phyloP scores from a whole-genome alignment of 1,140 invertebrate species.

The Drosophila jambulina region DNA sequence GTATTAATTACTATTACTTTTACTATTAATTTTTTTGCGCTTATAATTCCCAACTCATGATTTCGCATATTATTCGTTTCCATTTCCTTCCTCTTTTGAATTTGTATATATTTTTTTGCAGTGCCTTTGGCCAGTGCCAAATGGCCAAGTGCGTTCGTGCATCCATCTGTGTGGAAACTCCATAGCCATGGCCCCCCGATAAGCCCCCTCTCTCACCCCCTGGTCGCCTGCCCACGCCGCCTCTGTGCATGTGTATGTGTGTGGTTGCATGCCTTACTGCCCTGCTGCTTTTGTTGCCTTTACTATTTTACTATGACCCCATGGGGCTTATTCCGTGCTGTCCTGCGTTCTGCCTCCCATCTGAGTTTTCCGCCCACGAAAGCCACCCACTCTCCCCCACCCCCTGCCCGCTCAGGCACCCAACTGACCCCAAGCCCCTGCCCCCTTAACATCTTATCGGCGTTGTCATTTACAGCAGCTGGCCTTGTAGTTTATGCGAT shows the following conservation, averaged over 20 bases:
- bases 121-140: constrained; percentile 22
- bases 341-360: background rate
- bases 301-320: constrained; percentile 47
- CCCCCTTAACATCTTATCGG: constrained; percentile 51
- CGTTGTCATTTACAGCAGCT: constrained; percentile 68
- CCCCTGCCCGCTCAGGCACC: background rate
- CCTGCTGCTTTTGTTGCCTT: constrained; percentile 23
- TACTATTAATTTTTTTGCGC: background rate
- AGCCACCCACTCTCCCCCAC: background rate
- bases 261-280: constrained; percentile 59
- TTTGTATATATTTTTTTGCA: background rate
- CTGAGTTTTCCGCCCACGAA: constrained; percentile 4
- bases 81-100: background rate
- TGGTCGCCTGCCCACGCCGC: background rate
- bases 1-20: background rate
- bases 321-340: constrained; percentile 41
- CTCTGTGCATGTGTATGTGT: constrained; percentile 31
- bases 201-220: background rate
- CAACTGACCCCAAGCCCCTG: constrained; percentile 5
- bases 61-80: background rate
- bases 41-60: background rate
- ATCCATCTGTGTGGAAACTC: constrained; percentile 37
- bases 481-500: constrained; percentile 61
- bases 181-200: constrained; percentile 5
- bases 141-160: constrained; percentile 53